A percentile compares a stretch with the other conserved stretches of the same genome.
phyloP scores from a whole-genome alignment of 64 coral and sea anemone species.

The Stylophora pistillata region DNA sequence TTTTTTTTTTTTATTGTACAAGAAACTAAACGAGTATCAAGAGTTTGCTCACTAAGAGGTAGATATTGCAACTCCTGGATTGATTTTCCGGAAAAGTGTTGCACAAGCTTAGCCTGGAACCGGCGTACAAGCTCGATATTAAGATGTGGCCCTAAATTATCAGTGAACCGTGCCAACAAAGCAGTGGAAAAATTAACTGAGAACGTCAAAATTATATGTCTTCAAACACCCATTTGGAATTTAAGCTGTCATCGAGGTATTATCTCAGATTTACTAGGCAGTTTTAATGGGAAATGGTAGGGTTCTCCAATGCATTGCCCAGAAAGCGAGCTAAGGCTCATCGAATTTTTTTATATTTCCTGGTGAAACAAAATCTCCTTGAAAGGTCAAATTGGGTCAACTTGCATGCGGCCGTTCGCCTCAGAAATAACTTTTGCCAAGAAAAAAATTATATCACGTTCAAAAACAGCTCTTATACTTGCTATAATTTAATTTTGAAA shows the following conservation, averaged over 20 bases:
- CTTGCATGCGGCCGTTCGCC: constrained; percentile 35
- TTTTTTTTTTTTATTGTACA: no score
- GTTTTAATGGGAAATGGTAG: constrained; percentile 41
- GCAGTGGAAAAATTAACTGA: no score
- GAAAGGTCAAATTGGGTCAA: constrained; percentile 44
- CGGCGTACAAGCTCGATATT: constrained; percentile 14
- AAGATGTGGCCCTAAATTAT: constrained; percentile 34
- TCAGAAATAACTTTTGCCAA: constrained; percentile 43
- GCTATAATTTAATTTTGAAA: constrained; percentile 45
- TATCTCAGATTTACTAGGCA: constrained; percentile 37
- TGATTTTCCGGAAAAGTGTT: constrained; percentile 21
- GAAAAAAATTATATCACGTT: constrained; percentile 52
- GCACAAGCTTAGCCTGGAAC: constrained; percentile 23
- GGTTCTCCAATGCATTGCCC: constrained; percentile 27
- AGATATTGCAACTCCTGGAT: no score
- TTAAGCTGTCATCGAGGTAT: constrained; percentile 39
- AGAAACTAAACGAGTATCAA: no score
- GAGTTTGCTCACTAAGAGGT: no score
- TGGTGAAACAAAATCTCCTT: constrained; percentile 38
- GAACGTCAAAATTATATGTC: constrained; percentile 33
- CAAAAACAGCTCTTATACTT: constrained; percentile 40
- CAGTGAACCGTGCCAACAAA: no score
- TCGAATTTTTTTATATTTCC: no score
- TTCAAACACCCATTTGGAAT: constrained; percentile 47
- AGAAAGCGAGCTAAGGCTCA: constrained; percentile 38